Evolutionary conservation across 2,888 invertebrate species (phyloP), one percentile per base, ranked within the genome.

Genomic region (Acanthacorydalis orientalis): DNA sequence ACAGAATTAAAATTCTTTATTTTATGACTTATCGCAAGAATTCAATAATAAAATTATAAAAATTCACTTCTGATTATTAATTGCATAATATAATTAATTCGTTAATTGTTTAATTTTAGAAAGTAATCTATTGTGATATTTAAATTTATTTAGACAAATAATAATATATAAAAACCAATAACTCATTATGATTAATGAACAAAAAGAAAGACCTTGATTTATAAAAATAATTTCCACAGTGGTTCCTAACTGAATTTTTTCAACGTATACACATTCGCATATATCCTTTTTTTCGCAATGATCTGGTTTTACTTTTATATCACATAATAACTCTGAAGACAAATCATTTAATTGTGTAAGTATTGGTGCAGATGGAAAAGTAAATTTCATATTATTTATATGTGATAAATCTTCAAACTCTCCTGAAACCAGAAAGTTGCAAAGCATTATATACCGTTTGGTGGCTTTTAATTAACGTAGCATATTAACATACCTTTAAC

Each of bases 231-330:
- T 63, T 60, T 87, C 86, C 2, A 85, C 82, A 0, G 77, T 74
- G 6, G 81, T 69, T n/a, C 74, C 76, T 23, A 83, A 61, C 0
- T 76, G 75, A 6, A 87, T 68, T 39, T 72, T 67, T 53, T 82
- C 74, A n/a, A 82, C 69, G 56, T 86, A 82, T 8, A 81, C 77
- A 58, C 87, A 87, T 60, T 83, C 81, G 57, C 80, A 81, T 47
- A 65, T 73, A 63, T 53, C 68, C 62, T 6, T 64, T 54, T 43
- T 63, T 46, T 49, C 47, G 49, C 67, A 66, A 53, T 50, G 59
- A 44, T 54, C 56, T 39, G 63, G 63, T 45, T 53, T 56, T 49
- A 54, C 55, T 38, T 57, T 48, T 44, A 57, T 62, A 60, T 66
- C 55, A 56, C 81, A 81, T 50, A 77, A 59, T 16, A 72, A 60